Conservation (phyloP, 2,113 vertebrate genomes). For the Petrocephalus zakoni region DNA sequence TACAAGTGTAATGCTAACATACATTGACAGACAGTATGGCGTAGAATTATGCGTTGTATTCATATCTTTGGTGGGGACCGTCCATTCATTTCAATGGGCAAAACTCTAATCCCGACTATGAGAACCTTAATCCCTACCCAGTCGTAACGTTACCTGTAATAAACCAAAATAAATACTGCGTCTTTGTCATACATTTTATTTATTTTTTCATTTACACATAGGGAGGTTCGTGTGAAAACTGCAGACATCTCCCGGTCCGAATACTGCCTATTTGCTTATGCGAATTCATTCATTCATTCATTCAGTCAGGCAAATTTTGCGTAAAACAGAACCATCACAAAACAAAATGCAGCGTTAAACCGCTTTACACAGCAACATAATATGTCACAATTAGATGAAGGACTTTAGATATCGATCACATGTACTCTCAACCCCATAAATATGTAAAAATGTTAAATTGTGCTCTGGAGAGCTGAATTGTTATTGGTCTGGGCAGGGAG, state of each 20-base stretch:
- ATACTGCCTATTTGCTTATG: background rate
- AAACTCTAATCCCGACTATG: too few species aligned
- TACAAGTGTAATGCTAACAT: background rate
- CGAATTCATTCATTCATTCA: background rate
- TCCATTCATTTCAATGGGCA: too few species aligned
- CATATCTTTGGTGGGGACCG: too few species aligned
- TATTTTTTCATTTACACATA: background rate
- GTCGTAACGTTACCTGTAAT: too few species aligned
- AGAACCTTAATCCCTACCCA: too few species aligned
- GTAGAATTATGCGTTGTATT: background rate
- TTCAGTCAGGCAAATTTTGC: background rate
- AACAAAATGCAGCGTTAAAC: background rate
- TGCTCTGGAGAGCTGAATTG: background rate
- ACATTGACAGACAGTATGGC: background rate
- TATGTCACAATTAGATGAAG: background rate
- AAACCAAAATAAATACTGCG: too few species aligned
- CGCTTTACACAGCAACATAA: background rate
- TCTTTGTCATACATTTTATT: too few species aligned
- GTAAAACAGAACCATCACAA: background rate
- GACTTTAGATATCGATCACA: background rate
- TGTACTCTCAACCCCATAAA: background rate
- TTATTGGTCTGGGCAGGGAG: constrained; percentile 11
- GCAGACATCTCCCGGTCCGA: background rate
- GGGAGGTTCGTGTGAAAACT: background rate
- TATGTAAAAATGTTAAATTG: background rate